Base-by-base conservation (phyloP, 2,113 vertebrate genomes). In the Leptobrachium leishanense region DNA sequence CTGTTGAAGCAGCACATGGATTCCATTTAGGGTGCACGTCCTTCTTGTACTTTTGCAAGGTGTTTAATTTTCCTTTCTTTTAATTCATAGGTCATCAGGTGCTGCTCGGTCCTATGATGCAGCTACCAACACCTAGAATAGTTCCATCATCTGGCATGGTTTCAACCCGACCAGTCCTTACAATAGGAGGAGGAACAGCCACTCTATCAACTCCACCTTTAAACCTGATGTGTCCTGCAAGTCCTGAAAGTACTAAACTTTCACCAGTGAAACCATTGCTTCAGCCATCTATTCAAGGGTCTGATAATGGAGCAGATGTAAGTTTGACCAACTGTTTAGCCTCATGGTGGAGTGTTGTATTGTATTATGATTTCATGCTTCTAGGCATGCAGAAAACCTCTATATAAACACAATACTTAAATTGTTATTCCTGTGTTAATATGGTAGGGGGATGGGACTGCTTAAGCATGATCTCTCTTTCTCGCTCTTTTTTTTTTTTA, bases 31-130 rank as follows among this genome's bases (percentile, higher is more conserved):
- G 20, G 20, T 31, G 20, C 20, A 31, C 20, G 20, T 31, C 20
- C 20, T 31, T 31, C 20, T 31, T 31, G 20, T 31, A 31, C 20
- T 0, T 31, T 31, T 31, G 20, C 20, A 31, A 31, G 0, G 20
- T 31, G 20, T 31, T 31, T 31, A 8, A 8, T 50, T 8, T 50
- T 79, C 9, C 57, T 67, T 55, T 65, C 43, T 44, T 82, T 43
- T 65, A 46, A 50, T 2, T 75, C 77, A 15, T 84, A 99, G 97
- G 92, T 84, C 91, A 83, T 2, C 87, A 93, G 0, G 80, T 96
- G 77, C 79, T 96, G 88, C 89, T 98, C 50, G 89, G 94, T 41
- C 95, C 92, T 50, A 82, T 98, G 82, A 90, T 97, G 1, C 96
- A 96, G 75, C 92, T 98, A 64, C 95, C 94, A 83, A 82, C 91